Conservation (phyloP, 2,113 vertebrate species). For the Alectura lathami region DNA sequence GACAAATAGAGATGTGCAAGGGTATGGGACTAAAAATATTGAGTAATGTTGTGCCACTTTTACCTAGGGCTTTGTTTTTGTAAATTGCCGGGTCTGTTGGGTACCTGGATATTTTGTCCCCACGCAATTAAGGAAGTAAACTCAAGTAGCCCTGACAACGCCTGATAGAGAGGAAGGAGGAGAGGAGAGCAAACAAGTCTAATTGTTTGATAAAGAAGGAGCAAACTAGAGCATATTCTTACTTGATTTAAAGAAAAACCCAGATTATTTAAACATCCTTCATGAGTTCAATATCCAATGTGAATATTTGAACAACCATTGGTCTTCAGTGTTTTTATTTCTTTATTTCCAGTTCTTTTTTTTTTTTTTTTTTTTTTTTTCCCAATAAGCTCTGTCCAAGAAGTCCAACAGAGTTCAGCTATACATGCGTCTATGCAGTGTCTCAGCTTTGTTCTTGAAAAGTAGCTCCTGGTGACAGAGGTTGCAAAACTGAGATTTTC, state of each 20-base stretch:
- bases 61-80: neutral
- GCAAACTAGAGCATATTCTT: neutral
- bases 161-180: neutral
- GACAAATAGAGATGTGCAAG: neutral
- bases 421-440: neutral
- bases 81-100: neutral
- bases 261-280: neutral
- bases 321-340: neutral
- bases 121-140: constrained; percentile 14
- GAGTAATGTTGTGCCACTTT: neutral
- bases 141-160: neutral
- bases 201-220: neutral
- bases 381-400: neutral
- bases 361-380: neutral
- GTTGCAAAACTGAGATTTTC: neutral
- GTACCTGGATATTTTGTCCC: neutral
- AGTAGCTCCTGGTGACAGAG: neutral
- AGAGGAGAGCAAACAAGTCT: neutral
- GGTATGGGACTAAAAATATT: neutral
- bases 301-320: neutral
- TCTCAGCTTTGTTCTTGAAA: neutral
- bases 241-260: neutral
- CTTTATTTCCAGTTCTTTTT: no score
- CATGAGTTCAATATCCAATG: neutral
- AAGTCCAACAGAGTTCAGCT: neutral